phyloP scores from a whole-genome alignment of 2,888 invertebrate genomes.

The Ectemnius cavifrons region DNA sequence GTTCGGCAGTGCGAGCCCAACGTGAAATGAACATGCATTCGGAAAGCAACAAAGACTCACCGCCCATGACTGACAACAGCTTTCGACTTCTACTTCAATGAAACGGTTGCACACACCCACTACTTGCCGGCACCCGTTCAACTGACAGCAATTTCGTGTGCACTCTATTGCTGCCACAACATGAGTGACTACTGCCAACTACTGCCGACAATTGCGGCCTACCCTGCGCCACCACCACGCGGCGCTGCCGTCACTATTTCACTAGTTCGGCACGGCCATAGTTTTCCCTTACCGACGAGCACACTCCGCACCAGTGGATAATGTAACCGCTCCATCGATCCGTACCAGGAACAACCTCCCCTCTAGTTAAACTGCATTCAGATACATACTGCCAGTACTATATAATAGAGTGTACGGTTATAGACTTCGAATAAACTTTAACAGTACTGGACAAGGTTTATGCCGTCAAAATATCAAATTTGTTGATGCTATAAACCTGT shows the following conservation, averaged over 20 bases:
- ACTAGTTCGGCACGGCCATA: neutral
- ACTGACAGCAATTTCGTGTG: constrained; percentile 62
- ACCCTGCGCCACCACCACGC: constrained; percentile 16
- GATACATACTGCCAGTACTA: too few species aligned
- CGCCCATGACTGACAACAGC: constrained; percentile 66
- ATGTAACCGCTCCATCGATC: too few species aligned
- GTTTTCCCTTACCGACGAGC: constrained; percentile 27
- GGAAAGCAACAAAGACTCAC: constrained; percentile 60
- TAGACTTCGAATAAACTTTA: too few species aligned
- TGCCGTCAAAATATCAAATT: too few species aligned
- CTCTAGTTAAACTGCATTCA: too few species aligned
- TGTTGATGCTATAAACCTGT: too few species aligned
- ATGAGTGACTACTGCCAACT: constrained; percentile 63
- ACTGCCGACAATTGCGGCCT: neutral
- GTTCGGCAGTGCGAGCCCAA: constrained; percentile 1
- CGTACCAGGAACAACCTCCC: too few species aligned
- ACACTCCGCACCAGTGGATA: neutral
- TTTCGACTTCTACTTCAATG: constrained; percentile 31
- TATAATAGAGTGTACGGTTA: too few species aligned
- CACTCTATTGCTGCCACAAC: constrained; percentile 65
- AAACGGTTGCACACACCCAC: constrained; percentile 61
- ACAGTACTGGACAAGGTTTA: too few species aligned
- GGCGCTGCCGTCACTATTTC: constrained; percentile 13
- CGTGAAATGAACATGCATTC: neutral
- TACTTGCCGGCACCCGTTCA: constrained; percentile 58